phyloP scores from a whole-genome alignment of 2,113 vertebrate species.

The Cyphomyrus plagiostoma region DNA sequence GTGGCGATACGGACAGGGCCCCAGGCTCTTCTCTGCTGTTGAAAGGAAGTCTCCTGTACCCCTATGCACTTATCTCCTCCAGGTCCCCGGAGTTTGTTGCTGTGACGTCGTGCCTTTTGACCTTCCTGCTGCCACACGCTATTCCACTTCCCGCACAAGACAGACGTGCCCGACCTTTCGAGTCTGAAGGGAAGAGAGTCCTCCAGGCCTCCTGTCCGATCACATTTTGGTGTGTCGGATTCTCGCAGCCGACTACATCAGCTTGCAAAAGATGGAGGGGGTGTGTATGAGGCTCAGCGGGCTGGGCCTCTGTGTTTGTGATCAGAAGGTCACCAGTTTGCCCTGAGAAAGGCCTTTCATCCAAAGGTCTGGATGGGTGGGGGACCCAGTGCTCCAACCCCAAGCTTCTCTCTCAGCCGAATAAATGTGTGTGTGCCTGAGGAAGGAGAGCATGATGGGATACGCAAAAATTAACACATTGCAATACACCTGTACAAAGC shows the following conservation, averaged over 20 bases:
- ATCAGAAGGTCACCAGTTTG: background rate
- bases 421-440: background rate
- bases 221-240: background rate
- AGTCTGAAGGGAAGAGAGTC: background rate
- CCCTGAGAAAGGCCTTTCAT: background rate
- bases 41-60: background rate
- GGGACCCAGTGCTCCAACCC: background rate
- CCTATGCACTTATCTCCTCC: background rate
- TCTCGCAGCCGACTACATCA: background rate
- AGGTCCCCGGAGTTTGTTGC: background rate
- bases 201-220: conserved; percentile 9
- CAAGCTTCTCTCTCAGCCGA: background rate
- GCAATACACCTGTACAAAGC: background rate
- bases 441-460: background rate
- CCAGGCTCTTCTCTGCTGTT: background rate
- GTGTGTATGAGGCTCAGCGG: background rate
- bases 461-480: background rate
- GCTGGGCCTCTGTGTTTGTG: background rate
- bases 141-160: conserved; percentile 21
- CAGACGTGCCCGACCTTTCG: conserved; percentile 15
- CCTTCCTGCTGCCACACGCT: conserved; percentile 22
- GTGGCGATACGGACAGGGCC: background rate
- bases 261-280: background rate
- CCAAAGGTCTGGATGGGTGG: background rate
- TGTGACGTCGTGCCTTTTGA: conserved; percentile 12